Evolutionary conservation across 30 jellyfish, hydroid and myxozoan genomes (phyloP).

Genomic region (Aurelia coerulea): DNA sequence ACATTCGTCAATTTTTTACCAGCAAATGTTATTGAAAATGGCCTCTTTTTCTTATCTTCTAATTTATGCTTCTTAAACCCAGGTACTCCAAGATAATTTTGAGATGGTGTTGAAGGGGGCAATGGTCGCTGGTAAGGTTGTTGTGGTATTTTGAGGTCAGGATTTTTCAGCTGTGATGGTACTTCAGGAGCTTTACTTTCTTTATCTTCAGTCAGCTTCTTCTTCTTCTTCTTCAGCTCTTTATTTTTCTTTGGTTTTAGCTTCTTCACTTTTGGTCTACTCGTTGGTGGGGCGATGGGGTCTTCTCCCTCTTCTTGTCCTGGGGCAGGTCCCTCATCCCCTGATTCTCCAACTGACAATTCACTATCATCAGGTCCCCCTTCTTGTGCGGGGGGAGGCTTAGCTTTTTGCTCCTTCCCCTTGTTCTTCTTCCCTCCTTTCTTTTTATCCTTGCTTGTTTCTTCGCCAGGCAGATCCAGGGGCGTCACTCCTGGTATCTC

Average conservation of each 20-base stretch:
- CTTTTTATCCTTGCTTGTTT: background rate
- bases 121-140: slow-evolving; percentile 14
- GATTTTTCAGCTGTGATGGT: slow-evolving; percentile 42
- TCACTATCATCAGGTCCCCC: slow-evolving; percentile 60
- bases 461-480: slow-evolving; percentile 36
- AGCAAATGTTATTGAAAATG: slow-evolving; percentile 53
- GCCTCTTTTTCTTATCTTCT: slow-evolving; percentile 27
- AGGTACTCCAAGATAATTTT: slow-evolving; percentile 16
- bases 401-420: slow-evolving; percentile 16
- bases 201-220: slow-evolving; percentile 1
- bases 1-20: slow-evolving; percentile 55
- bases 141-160: slow-evolving; percentile 34
- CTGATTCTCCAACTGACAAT: slow-evolving; percentile 71
- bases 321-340: slow-evolving; percentile 66
- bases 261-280: slow-evolving; percentile 12
- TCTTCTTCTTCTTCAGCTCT: slow-evolving; percentile 29
- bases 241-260: slow-evolving; percentile 28
- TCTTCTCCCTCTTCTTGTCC: slow-evolving; percentile 45
- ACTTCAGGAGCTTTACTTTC: slow-evolving; percentile 30
- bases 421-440: slow-evolving; percentile 20
- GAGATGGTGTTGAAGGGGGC: slow-evolving; percentile 27
- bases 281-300: slow-evolving; percentile 21
- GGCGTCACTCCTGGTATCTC: slow-evolving; percentile 63
- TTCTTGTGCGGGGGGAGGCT: slow-evolving; percentile 83
- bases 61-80: slow-evolving; percentile 62